Conservation (phyloP, 2,113 vertebrate species). For the Micromys minutus region DNA sequence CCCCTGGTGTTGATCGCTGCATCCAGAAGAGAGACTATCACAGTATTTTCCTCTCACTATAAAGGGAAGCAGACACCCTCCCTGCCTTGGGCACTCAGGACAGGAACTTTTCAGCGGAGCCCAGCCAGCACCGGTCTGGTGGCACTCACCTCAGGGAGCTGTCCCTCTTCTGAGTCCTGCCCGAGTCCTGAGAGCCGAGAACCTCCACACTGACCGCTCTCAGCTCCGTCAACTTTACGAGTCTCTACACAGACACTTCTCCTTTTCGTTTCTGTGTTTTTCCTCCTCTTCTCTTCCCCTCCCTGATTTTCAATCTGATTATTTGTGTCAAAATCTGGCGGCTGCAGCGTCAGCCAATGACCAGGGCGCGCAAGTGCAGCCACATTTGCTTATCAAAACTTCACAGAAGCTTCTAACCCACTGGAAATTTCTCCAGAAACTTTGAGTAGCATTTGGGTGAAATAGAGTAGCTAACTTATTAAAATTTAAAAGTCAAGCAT, state of each 20-base stretch:
- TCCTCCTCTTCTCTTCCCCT: constrained; percentile 84
- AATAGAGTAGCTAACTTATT: constrained; percentile 32
- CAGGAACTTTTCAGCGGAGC: not conserved
- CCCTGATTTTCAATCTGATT: constrained; percentile 92
- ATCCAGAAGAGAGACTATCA: not conserved
- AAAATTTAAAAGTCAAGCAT: not conserved
- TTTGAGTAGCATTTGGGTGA: constrained; percentile 51
- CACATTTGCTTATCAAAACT: constrained; percentile 90
- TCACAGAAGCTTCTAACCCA: constrained; percentile 77
- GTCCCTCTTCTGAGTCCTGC: constrained; percentile 61
- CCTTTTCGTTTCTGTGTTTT: constrained; percentile 79
- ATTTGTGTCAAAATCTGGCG: constrained; percentile 92
- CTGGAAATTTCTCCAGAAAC: constrained; percentile 52
- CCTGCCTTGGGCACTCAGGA: not conserved
- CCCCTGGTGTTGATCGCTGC: not conserved
- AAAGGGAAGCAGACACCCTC: not conserved
- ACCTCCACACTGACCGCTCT: constrained; percentile 74
- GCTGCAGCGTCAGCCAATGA: constrained; percentile 84
- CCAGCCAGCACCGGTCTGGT: not conserved
- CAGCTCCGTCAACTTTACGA: constrained; percentile 75
- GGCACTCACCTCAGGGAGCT: constrained; percentile 81
- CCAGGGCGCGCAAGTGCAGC: constrained; percentile 59
- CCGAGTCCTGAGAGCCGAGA: not conserved
- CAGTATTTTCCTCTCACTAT: not conserved
- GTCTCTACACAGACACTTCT: constrained; percentile 91